Base-by-base conservation (phyloP, 1,140 invertebrate species). In the Zophobas morio region DNA sequence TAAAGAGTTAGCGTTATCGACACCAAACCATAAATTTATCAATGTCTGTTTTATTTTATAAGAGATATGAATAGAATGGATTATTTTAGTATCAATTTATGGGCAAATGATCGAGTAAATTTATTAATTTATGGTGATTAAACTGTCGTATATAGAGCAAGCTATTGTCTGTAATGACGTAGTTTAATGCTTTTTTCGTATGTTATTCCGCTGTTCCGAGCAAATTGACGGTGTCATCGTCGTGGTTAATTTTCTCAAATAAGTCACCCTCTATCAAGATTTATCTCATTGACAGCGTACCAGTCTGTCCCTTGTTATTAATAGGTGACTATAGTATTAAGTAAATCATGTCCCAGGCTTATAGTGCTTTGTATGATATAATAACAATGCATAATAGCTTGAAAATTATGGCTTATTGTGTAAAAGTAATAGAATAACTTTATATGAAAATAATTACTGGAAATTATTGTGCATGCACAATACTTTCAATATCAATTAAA, bases 271-370 rank as follows among this genome's bases (percentile, higher is more conserved):
- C 1, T 20, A 20, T 20, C 60, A 42, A 33, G 60, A 66, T 66
- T 66, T 66, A 66, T 66, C 60, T 66, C 60, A 66, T 66, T 66
- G 60, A 66, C 60, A 66, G 60, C 8, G 36, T 47, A 66, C 37
- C 60, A 53, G 36, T 8, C 46, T 51, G 51, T 72, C 70, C 70
- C 51, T 51, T 51, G 46, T 54, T 72, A 72, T 72, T 72, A 72
- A 72, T 72, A 72, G 46, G 70, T 72, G 70, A 72, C 70, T 72
- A 72, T 51, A 72, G 49, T 72, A 34, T 53, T 72, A 72, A 72
- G 51, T 53, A 72, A 72, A 72, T 66, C 60, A 66, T 66, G 60
- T 66, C 39, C 60, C 60, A 66, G 42, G 60, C 60, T 66, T 36
- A 66, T 39, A 1, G 60, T n/a, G 39, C 60, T 66, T 66, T 66